Evolutionary conservation across 2,113 vertebrate species (phyloP).

Genomic region (Megaptera novaeangliae): DNA sequence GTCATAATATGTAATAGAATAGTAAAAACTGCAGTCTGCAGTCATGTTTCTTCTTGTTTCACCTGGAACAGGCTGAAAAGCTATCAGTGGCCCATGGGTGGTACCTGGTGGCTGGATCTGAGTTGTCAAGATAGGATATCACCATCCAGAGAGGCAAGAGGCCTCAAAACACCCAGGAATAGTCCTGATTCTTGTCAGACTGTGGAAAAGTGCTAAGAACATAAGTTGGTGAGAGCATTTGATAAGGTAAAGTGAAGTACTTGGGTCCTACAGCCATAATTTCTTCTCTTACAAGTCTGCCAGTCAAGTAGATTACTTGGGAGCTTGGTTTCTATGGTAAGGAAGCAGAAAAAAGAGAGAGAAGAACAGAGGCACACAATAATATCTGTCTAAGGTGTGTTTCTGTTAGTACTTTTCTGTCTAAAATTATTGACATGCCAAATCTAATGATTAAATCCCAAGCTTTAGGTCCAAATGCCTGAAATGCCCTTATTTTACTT

Average conservation of each 20-base stretch:
- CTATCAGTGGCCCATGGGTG: not conserved
- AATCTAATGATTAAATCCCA: not conserved
- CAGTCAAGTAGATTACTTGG: slow-evolving; percentile 19
- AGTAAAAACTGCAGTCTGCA: not conserved
- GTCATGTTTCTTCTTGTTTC: not conserved
- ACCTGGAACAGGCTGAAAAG: not conserved
- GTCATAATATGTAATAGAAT: too few species aligned
- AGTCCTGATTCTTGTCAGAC: slow-evolving; percentile 33
- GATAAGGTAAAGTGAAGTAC: slow-evolving; percentile 25
- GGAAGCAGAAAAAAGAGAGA: not conserved
- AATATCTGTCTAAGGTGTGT: not conserved
- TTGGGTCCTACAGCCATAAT: not conserved
- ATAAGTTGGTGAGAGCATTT: slow-evolving; percentile 15
- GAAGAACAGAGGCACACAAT: not conserved
- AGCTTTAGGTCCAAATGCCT: not conserved
- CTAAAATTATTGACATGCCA: not conserved
- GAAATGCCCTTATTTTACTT: not conserved
- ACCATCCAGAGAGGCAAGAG: not conserved
- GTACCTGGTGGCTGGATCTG: slow-evolving; percentile 12
- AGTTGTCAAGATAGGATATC: slow-evolving; percentile 46
- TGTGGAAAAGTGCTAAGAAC: slow-evolving; percentile 1
- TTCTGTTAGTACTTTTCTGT: not conserved
- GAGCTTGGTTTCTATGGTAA: not conserved
- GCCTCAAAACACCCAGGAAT: not conserved
- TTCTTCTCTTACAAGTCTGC: not conserved